Evolutionary conservation across 2,888 invertebrate genomes (phyloP), one percentile per base, ranked within the genome.

Genomic region (Terebella lapidaria): DNA sequence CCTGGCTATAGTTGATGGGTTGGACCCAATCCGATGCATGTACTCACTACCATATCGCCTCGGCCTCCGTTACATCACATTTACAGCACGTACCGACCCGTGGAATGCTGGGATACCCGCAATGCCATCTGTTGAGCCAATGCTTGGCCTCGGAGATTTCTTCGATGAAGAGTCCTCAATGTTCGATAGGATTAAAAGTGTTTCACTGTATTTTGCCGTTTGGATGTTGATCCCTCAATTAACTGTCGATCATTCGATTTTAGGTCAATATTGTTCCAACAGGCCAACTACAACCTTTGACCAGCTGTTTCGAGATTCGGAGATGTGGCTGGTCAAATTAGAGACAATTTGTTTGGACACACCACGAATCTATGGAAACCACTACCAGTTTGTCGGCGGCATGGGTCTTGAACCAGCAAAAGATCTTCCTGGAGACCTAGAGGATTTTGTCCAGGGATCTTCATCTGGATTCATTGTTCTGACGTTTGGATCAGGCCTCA

Each of bases 21-120:
- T 45, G 3, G 56, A 57, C 22, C 30, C 24, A 10, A 24, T 26
- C 3, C 56, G 55, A 4, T 27, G 3, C 24, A 3, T 20, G 5
- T 60, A 54, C 25, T 51, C 58, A 2, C 24, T 60, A 15, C 56
- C 60, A 25, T 60, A 60, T 26, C 47, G 26, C 25, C 51, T 60
- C 18, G 56, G 51, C n/a, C 22, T 60, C 3, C 22, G 4, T 3
- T 60, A 60, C 27, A 56, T 49, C 26, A 29, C 60, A 2, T 2
- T 60, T 3, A 24, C 45, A 3, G 22, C 42, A 3, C 15, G 49
- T 3, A n/a, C 57, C 52, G 42, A 49, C 20, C 51, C 56, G 2
- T 49, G 30, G 30, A 18, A 5, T 2, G 29, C 30, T 2, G n/a
- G 35, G 4, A 52, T 58, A 5, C 60, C 60, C 2, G 47, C 56